Evolutionary conservation across 2,113 vertebrate genomes (phyloP), one percentile per base, ranked within the genome.

Genomic region (Camelus bactrianus): DNA sequence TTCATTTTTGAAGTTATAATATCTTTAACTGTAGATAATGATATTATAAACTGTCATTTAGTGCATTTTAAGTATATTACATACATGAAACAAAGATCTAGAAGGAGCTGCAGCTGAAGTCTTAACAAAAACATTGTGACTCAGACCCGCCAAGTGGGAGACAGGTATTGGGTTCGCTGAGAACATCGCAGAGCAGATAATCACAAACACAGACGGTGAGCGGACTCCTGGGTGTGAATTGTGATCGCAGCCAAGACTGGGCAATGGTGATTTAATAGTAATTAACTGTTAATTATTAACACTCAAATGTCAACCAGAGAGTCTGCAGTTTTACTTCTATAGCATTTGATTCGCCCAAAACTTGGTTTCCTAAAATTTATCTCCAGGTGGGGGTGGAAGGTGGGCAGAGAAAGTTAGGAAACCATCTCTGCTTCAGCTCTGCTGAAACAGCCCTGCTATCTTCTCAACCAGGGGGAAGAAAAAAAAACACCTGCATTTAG

Each of bases 11-110:
- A 98, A 98, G 98, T 98, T 98, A 98, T 98, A 98, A 98, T 99
- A 98, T 98, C 98, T 98, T 98, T 98, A 99, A 98, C 99, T 98
- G 98, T 98, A 98, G 98, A 99, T 99, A 99, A 99, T 99, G 98
- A 99, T 98, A 98, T 99, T 98, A 99, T 98, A 99, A 99, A 98
- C 98, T 98, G 98, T 98, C 98, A 99, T 98, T 99, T 98, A 98
- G 98, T 98, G 98, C 95, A 96, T 98, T 98, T 98, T 98, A 98
- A 98, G 98, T 97, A 91, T 97, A 98, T 98, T 98, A 98, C 98
- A 98, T 98, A 97, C 98, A 98, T 97, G 98, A 98, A 98, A 98
- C 98, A 98, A 98, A 98, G 97, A 96, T 97, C 94, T 96, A 70
- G 95, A 89, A 91, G 81, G 93, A 89, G 52, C 72, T 97, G 97